These are phyloP conservation scores for Euspilapteryx auroguttella DNA, from an alignment of 2,888 invertebrate species.

Conservation along the genomic window DNA sequence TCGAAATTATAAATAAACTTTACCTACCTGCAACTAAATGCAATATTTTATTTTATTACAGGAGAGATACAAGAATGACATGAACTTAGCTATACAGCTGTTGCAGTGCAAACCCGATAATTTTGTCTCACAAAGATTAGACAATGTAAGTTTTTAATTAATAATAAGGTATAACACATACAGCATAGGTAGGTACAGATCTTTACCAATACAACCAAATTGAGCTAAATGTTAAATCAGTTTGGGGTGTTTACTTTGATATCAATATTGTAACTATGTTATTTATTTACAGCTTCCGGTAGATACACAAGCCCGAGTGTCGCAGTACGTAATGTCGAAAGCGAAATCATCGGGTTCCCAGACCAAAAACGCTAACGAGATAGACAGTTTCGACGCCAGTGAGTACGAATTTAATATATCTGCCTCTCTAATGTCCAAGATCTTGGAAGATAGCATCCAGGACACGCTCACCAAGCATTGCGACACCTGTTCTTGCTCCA, in stretches of 20 bases:
- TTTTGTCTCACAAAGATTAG: slow-evolving; percentile 89
- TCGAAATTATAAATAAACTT: too few relatives aligned
- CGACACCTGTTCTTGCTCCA: slow-evolving; percentile 76
- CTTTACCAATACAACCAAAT: too few relatives aligned
- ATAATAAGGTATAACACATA: slow-evolving; percentile 4
- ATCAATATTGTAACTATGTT: too few relatives aligned
- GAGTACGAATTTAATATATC: slow-evolving; percentile 74
- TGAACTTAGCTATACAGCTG: slow-evolving; percentile 89
- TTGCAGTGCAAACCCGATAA: slow-evolving; percentile 94
- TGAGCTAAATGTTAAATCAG: too few relatives aligned
- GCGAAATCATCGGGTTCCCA: slow-evolving; percentile 54
- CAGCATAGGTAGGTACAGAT: too few relatives aligned
- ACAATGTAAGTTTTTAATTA: slow-evolving; percentile 68
- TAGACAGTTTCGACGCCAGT: slow-evolving; percentile 58
- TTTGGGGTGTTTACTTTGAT: too few relatives aligned
- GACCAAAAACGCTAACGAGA: slow-evolving; percentile 31
- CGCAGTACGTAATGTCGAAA: slow-evolving; percentile 72
- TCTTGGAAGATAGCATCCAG: slow-evolving; percentile 83
- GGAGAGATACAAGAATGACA: slow-evolving; percentile 93
- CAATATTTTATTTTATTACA: too few relatives aligned
- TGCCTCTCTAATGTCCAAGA: slow-evolving; percentile 89
- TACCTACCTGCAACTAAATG: too few relatives aligned
- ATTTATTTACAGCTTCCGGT: slow-evolving; percentile 67
- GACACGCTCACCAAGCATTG: slow-evolving; percentile 82
- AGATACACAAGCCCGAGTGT: slow-evolving; percentile 89